Conservation (phyloP, 1,140 invertebrate species). For the Psix sp. region DNA sequence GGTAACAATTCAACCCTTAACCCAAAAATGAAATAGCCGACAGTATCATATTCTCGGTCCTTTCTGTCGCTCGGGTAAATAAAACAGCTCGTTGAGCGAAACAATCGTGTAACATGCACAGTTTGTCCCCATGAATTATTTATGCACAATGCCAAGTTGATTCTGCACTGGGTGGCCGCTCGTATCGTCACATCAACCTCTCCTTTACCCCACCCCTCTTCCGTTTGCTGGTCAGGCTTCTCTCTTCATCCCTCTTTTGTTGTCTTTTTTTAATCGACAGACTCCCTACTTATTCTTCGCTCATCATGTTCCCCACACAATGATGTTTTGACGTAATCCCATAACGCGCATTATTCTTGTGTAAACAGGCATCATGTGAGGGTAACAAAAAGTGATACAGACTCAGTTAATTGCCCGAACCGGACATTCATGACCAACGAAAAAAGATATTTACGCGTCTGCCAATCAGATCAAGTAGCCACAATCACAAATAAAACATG, state of each 20-base stretch:
- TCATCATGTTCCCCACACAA: conserved; percentile 50
- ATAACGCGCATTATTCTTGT: conserved; percentile 72
- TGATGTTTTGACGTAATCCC: conserved; percentile 72
- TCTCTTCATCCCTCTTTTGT: conserved; percentile 7
- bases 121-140: conserved; percentile 47
- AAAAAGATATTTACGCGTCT: conserved; percentile 39
- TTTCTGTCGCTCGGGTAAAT: conserved; percentile 33
- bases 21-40: conserved; percentile 31
- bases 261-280: conserved; percentile 13
- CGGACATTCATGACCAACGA: conserved; percentile 48
- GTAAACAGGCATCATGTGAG: conserved; percentile 64
- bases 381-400: conserved; percentile 61
- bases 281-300: conserved; percentile 27
- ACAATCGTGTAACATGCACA: conserved; percentile 48
- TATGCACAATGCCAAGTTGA: conserved; percentile 64
- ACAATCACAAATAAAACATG: conserved; percentile 41
- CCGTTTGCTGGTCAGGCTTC: background rate
- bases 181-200: conserved; percentile 19
- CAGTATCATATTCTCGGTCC: conserved; percentile 33
- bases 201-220: background rate
- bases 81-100: conserved; percentile 36
- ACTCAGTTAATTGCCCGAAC: conserved; percentile 63
- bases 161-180: conserved; percentile 56
- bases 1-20: conserved; percentile 29
- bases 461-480: conserved; percentile 9